Evolutionary conservation across 2,888 invertebrate genomes (phyloP), one percentile per base, ranked within the genome.

Genomic region (Acanthosepion pharaonis): DNA sequence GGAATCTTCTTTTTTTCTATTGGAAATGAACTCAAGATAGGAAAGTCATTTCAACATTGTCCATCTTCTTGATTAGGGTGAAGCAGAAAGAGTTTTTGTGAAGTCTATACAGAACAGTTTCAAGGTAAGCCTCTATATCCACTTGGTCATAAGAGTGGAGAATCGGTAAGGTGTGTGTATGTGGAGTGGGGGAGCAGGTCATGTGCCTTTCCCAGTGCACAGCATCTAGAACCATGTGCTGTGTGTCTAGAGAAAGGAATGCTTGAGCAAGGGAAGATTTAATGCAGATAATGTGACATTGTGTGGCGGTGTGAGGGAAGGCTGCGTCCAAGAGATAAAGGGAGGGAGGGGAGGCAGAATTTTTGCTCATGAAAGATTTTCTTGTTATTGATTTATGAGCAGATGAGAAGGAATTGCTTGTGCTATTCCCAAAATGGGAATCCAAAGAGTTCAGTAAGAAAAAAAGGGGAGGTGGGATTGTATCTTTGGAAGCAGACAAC

Each of bases 371-470:
- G 78, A 78, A 78, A 78, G 78, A 78, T 78, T 78, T 78, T 33
- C 78, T n/a, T n/a, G 78, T n/a, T 78, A 78, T 78, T 78, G 78
- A 78, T 78, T 78, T 78, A 78, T 78, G 78, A 78, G 78, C 78
- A 78, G 78, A n/a, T 78, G n/a, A 78, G 78, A 78, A 78, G 78
- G 78, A 78, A 78, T 33, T 78, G n/a, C 33, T 11, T 15, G 11
- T 11, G 78, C 11, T 78, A 78, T 78, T 78, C 78, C 78, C 78
- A 78, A 78, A 78, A 78, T 78, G 78, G 33, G 78, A 78, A 78
- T n/a, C 78, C n/a, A n/a, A n/a, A 78, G 78, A 78, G n/a, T 78
- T 78, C n/a, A 6, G 23, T 23, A 59, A 11, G n/a, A 33, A n/a
- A 33, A n/a, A 3, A 2, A 11, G 15, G 33, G n/a, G n/a, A n/a